These are phyloP conservation scores for Crossocerus cetratus DNA, from an alignment of 2,888 invertebrate species.

Conservation along the genomic window DNA sequence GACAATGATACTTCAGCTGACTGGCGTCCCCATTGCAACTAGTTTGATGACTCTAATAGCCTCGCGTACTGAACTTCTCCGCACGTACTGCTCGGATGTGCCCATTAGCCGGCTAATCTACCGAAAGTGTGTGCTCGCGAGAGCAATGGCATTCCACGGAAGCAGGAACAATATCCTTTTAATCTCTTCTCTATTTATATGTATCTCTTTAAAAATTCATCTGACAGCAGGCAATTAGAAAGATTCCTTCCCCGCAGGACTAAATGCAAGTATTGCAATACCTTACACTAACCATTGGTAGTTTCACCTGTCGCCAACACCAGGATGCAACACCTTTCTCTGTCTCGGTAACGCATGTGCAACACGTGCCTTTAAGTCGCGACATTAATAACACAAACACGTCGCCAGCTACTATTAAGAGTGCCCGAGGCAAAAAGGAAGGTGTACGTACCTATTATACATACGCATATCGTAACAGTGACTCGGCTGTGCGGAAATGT, in stretches of 20 bases:
- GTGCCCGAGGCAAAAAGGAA: constrained; percentile 1
- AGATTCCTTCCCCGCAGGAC: no score
- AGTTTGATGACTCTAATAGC: constrained; percentile 37
- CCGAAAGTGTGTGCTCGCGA: constrained; percentile 39
- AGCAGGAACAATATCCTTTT: no score
- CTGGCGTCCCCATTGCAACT: constrained; percentile 32
- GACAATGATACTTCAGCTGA: neutral
- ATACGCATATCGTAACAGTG: constrained; percentile 15
- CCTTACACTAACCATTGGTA: no score
- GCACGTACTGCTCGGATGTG: constrained; percentile 40
- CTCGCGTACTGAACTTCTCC: constrained; percentile 9
- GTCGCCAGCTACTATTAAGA: neutral
- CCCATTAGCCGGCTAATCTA: constrained; percentile 43
- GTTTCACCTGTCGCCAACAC: no score
- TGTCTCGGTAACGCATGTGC: no score
- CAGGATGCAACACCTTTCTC: no score
- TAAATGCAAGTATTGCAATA: no score
- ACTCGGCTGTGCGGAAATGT: constrained; percentile 17
- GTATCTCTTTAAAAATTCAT: no score
- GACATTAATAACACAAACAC: no score
- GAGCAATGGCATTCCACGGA: neutral
- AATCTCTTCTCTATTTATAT: no score
- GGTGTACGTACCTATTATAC: neutral
- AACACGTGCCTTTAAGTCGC: no score
- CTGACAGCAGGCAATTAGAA: no score